Evolutionary conservation across 2,113 vertebrate species (phyloP), one percentile per base, ranked within the genome.

Genomic region (Anolis sagrei): DNA sequence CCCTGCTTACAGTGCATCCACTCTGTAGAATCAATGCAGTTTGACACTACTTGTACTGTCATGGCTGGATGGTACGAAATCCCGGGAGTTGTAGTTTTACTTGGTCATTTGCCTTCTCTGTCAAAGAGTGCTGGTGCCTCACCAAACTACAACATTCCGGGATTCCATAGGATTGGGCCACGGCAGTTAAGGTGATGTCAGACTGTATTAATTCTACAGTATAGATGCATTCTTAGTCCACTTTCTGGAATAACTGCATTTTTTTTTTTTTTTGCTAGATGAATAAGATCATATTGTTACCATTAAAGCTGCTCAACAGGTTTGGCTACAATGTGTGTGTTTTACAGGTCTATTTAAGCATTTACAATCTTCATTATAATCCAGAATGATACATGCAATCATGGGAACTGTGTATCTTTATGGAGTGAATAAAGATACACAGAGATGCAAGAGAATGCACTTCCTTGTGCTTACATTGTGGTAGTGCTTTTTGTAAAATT

Each of bases 351-450:
- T 14, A 76, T 76, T 29, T 76, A 18, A 48, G 27, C 21, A 75
- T 44, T 74, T 44, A 74, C 72, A 25, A 7, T 39, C 18, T 36
- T 32, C 70, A 73, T 2, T 73, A 74, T 44, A 68, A 68, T 11
- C 64, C 27, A 27, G 11, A 25, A 68, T 68, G 25, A 68, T 78
- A 51, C 66, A 29, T 16, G 29, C 49, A 36, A 10, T 27, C 39
- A 68, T 29, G 48, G 6, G 29, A 32, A 23, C 48, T 13, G n/a
- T 62, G 21, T 14, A 66, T 32, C 29, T 70, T 81, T 81, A 81
- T 70, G 48, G 66, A 81, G 79, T 58, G n/a, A 54, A 82, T 82
- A 72, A 58, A 82, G n/a, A n/a, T n/a, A 58, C 4, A 48, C 10
- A 23, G 21, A 54, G 49, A 36, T 54, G 48, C 72, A 72, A 58